Evolutionary conservation across 2,888 invertebrate species (phyloP).

Genomic region (Tipula confusa): DNA sequence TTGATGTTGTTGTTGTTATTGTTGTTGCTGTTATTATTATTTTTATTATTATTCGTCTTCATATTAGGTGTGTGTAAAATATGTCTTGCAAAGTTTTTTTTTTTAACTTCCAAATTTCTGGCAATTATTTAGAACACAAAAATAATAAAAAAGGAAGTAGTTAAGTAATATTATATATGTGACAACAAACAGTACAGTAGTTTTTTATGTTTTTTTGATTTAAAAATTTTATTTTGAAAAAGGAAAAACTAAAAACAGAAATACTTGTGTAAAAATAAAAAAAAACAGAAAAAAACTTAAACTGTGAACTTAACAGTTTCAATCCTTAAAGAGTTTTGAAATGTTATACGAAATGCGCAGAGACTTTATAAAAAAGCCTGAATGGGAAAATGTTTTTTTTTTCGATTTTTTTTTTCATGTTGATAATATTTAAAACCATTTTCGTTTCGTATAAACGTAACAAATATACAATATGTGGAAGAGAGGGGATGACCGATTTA

Average conservation of each 20-base stretch:
- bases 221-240: not conserved
- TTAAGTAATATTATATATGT: not conserved
- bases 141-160: slow-evolving; percentile 15
- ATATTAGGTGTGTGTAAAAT: too few species aligned
- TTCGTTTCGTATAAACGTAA: not conserved
- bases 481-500: not conserved
- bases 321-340: slow-evolving; percentile 53
- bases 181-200: slow-evolving; percentile 25
- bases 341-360: slow-evolving; percentile 44
- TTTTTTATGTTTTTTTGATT: too few species aligned
- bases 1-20: not conserved
- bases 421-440: not conserved
- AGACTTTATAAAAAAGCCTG: slow-evolving; percentile 44
- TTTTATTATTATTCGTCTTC: not conserved
- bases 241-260: slow-evolving; percentile 28
- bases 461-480: too few species aligned
- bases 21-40: not conserved
- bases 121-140: not conserved
- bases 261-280: slow-evolving; percentile 22
- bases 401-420: too few species aligned
- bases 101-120: not conserved
- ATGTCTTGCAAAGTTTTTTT: not conserved
- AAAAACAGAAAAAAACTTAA: slow-evolving; percentile 21
- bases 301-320: slow-evolving; percentile 51
- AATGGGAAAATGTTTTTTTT: slow-evolving; percentile 6